Percentiles rank a stretch among this genome's conserved stretches.
Evolutionary conservation across 2,113 vertebrate species (phyloP).

Genomic region (Connochaetes taurinus): DNA sequence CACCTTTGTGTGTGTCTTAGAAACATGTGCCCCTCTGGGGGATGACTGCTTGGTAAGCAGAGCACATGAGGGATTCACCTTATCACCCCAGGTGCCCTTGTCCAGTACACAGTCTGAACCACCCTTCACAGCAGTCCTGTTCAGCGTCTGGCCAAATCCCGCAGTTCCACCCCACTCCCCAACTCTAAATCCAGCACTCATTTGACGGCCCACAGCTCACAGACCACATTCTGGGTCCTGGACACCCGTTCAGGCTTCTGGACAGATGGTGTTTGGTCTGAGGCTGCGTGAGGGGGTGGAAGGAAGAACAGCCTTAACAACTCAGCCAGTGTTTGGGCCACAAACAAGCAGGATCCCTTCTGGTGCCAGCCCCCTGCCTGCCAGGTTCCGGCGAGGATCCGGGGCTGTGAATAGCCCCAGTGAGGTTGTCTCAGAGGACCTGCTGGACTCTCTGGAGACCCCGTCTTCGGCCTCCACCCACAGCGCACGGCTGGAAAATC

Average conservation of each 20-base stretch:
- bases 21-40: background rate
- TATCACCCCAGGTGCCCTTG: background rate
- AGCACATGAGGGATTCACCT: background rate
- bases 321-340: background rate
- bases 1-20: background rate
- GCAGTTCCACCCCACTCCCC: background rate
- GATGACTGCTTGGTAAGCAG: background rate
- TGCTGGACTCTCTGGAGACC: background rate
- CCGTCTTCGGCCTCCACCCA: background rate
- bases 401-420: background rate
- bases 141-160: background rate
- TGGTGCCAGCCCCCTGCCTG: background rate
- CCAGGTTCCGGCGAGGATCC: background rate
- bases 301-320: background rate
- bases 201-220: background rate
- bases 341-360: background rate
- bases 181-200: background rate
- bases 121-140: background rate
- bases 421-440: background rate
- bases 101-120: background rate
- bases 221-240: background rate
- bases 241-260: background rate
- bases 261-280: background rate
- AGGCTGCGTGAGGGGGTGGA: background rate
- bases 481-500: background rate